Conservation (phyloP, 2,888 invertebrate species). For the Lasius platythorax region DNA sequence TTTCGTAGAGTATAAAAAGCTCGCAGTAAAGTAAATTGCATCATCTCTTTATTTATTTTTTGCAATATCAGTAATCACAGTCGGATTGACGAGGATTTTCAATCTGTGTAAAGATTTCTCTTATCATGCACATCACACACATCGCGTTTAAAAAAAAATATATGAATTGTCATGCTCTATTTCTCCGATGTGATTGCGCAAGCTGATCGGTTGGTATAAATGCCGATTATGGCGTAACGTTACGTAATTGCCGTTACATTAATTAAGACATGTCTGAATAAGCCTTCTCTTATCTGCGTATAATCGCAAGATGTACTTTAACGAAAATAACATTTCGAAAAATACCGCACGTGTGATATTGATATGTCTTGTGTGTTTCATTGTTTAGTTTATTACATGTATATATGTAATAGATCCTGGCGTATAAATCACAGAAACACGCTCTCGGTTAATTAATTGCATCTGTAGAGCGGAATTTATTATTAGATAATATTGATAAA, state of each 20-base stretch:
- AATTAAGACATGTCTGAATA: neutral
- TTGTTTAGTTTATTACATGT: neutral
- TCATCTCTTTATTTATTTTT: neutral
- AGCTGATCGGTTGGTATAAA: neutral
- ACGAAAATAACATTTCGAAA: neutral
- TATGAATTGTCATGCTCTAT: neutral
- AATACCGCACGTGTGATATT: neutral
- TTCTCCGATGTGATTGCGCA: neutral
- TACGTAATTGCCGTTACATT: neutral
- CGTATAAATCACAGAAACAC: neutral
- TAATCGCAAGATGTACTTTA: neutral
- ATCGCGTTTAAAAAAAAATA: neutral
- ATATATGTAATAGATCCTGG: neutral
- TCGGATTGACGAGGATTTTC: neutral
- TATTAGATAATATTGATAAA: constrained; percentile 17
- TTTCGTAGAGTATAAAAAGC: neutral
- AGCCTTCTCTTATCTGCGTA: neutral
- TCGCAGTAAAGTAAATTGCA: too few species aligned
- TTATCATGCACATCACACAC: neutral
- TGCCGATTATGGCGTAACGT: neutral
- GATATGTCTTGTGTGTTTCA: neutral
- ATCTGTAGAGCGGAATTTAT: neutral
- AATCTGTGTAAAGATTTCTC: neutral
- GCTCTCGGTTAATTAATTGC: neutral
- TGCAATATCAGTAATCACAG: neutral